These are phyloP conservation scores for Phainopepla nitens DNA, from an alignment of 2,113 vertebrate genomes.

Conservation along the genomic window DNA sequence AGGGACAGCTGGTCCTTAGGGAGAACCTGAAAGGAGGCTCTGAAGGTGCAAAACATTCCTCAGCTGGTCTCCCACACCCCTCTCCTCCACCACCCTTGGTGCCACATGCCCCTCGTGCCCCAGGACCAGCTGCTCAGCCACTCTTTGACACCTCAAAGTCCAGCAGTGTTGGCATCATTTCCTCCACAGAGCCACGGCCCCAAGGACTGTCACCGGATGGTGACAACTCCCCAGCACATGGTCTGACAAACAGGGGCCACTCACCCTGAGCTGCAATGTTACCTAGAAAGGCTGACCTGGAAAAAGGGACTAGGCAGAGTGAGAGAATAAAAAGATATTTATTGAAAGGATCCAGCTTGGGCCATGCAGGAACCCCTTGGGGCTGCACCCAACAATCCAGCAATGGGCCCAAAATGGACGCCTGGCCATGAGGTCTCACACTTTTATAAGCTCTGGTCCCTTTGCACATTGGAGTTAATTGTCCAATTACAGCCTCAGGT, in stretches of 20 bases:
- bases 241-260: background rate
- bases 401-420: no score
- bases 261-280: accelerated
- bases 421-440: no score
- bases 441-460: no score
- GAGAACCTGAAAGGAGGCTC: background rate
- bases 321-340: no score
- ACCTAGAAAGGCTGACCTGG: no score
- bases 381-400: no score
- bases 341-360: no score
- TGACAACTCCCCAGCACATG: background rate
- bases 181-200: background rate
- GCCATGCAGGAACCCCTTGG: no score
- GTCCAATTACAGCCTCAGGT: no score
- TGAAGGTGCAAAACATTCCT: background rate
- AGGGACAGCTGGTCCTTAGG: background rate
- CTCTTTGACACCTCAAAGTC: background rate
- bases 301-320: no score
- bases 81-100: background rate
- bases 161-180: accelerated
- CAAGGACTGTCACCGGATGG: background rate
- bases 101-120: accelerated
- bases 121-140: background rate
- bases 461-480: no score
- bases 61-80: background rate